Evolutionary conservation across 2,888 invertebrate species (phyloP), one percentile per base, ranked within the genome.

Genomic region (Villa cingulata): DNA sequence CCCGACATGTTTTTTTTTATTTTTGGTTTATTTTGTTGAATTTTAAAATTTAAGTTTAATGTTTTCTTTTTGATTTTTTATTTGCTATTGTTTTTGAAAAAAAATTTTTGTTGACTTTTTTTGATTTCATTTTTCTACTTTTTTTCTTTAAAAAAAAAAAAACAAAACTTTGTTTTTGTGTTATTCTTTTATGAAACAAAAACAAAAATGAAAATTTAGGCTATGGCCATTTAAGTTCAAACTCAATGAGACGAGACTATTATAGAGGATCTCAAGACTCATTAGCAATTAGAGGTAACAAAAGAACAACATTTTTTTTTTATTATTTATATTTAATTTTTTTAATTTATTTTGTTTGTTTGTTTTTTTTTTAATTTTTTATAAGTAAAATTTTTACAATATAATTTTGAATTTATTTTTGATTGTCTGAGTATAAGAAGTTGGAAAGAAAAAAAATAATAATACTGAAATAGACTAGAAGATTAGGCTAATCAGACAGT

Each of bases 191-290:
- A 7, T 6, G 7, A 32, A 32, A 32, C 3, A 9, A 2, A 32
- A 32, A 12, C 29, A 12, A 32, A 1, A 32, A 12, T 32, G 12
- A 32, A 12, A n/a, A 39, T 44, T 43, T 48, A 57, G 60, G 59
- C 39, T 65, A 67, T 55, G 64, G 67, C 58, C 62, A 65, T 54
- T 70, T 71, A 59, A 72, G 70, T 58, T 74, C 75, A 56, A 75
- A 77, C 58, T 77, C 80, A 59, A 83, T 88, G 82, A 80, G 85
- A 72, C 80, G 88, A 68, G 88, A 89, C 74, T 88, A 86, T 78
- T 88, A 86, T 76, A 80, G 86, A 74, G 88, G 89, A 68, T 89
- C 88, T 56, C 88, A 88, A 76, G 89, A 89, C 75, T 86, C 86
- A 70, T 77, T 89, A 62, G 84, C 85, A 60, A 74, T 84, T 65